Evolutionary conservation across 1,140 invertebrate genomes (phyloP).

Genomic region (Drosophila saltans): DNA sequence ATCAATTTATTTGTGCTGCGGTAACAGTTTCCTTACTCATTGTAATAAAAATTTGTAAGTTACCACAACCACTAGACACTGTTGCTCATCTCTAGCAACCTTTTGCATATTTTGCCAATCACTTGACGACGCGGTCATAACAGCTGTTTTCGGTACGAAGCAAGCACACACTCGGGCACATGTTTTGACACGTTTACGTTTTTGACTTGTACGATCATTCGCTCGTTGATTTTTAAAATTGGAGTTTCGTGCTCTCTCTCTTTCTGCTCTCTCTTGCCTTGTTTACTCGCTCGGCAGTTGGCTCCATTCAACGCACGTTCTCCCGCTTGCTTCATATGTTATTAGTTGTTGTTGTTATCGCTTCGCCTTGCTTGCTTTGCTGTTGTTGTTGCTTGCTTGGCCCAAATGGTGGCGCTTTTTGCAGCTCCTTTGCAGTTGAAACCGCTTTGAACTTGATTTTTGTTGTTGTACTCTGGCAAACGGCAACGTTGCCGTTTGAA

Average conservation of each 20-base stretch:
- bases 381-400: conserved; percentile 34
- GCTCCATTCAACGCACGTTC: conserved; percentile 39
- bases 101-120: conserved; percentile 35
- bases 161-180: conserved; percentile 17
- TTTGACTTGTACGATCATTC: conserved; percentile 37
- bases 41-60: not conserved
- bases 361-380: conserved; percentile 12
- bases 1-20: no score
- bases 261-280: conserved; percentile 11
- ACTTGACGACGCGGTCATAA: conserved; percentile 20
- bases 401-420: conserved; percentile 57
- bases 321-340: conserved; percentile 27
- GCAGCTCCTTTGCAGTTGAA: conserved; percentile 58
- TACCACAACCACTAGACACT: conserved; percentile 1
- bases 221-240: conserved; percentile 29
- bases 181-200: conserved; percentile 73
- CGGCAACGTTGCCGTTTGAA: not conserved
- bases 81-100: conserved; percentile 24
- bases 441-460: conserved; percentile 73
- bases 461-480: conserved; percentile 45
- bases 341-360: conserved; percentile 25
- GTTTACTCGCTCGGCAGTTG: conserved; percentile 32
- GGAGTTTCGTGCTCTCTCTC: conserved; percentile 21
- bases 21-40: not conserved
- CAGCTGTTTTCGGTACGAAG: conserved; percentile 38